A percentile compares a stretch with the other conserved stretches of the same genome.
phyloP scores from a whole-genome alignment of 2,797 vertebrate species.

The Myoxocephalus aenaeus region DNA sequence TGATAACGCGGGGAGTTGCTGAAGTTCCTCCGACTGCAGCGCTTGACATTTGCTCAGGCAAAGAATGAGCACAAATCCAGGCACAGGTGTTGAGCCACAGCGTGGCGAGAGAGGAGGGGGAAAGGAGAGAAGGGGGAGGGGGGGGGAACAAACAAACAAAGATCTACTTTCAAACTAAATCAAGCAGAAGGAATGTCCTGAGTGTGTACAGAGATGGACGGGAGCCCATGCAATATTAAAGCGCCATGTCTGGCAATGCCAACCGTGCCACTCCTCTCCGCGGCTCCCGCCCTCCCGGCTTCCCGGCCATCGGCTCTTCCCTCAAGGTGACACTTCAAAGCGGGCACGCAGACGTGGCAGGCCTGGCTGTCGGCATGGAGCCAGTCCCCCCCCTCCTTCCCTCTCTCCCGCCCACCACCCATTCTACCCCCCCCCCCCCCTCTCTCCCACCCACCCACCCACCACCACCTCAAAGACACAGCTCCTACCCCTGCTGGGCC shows the following conservation, averaged over 20 bases:
- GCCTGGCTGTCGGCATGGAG: conserved; percentile 87
- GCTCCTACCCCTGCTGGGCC: conserved; percentile 80
- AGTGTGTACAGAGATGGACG: conserved; percentile 85
- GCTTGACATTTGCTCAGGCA: conserved; percentile 77
- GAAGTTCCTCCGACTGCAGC: conserved; percentile 71
- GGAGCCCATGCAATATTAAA: conserved; percentile 89
- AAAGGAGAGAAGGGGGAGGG: neutral
- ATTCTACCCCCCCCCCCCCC: conserved; percentile 64
- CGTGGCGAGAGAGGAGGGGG: conserved; percentile 59
- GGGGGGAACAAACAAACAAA: conserved; percentile 65
- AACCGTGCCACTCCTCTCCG: conserved; percentile 83
- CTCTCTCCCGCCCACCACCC: conserved; percentile 74
- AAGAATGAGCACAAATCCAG: conserved; percentile 74
- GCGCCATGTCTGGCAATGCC: conserved; percentile 83
- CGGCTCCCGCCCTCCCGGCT: conserved; percentile 81
- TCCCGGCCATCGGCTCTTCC: conserved; percentile 86
- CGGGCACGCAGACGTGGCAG: conserved; percentile 81
- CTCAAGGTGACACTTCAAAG: conserved; percentile 98
- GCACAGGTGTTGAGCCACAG: conserved; percentile 82
- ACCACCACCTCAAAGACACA: conserved; percentile 86
- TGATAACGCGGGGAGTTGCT: conserved; percentile 52
- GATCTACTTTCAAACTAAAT: conserved; percentile 87
- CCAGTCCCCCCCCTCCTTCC: conserved; percentile 80
- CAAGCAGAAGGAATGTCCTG: conserved; percentile 87
- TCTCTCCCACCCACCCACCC: conserved; percentile 52